Conservation (phyloP, 2,113 vertebrate species). For the Mystacornis crossleyi region DNA sequence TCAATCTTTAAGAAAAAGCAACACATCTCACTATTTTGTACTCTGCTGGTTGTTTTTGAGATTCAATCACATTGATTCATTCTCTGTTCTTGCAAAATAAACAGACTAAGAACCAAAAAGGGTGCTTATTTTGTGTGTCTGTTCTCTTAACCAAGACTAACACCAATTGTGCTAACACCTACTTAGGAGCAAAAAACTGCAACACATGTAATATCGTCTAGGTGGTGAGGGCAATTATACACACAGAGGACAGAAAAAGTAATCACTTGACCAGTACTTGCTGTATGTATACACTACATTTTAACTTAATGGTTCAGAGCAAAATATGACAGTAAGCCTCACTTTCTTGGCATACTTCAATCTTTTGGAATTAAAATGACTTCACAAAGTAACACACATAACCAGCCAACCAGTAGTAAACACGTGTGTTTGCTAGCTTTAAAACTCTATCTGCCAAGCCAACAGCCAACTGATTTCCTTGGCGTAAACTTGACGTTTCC, state of each 20-base stretch:
- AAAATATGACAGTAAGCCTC: background rate
- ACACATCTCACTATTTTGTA: background rate
- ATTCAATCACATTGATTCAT: background rate
- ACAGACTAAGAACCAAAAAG: background rate
- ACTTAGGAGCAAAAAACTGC: background rate
- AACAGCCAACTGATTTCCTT: slow-evolving; percentile 56
- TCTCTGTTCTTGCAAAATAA: background rate
- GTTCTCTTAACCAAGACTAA: background rate
- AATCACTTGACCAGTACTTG: background rate
- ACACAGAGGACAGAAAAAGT: background rate
- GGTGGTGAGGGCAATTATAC: background rate
- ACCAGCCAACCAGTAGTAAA: background rate
- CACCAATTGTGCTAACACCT: background rate
- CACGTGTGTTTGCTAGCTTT: background rate
- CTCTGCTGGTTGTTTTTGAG: background rate
- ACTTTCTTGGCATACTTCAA: background rate
- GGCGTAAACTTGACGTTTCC: background rate
- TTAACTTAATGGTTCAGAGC: background rate
- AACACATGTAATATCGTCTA: background rate
- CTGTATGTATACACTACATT: background rate
- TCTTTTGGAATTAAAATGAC: background rate
- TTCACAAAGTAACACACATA: background rate
- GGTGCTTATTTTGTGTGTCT: background rate
- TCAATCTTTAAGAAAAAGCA: slow-evolving; percentile 4
- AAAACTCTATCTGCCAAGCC: slow-evolving; percentile 15